A percentile compares a stretch with the other conserved stretches of the same genome.
Conservation (phyloP, 1,140 invertebrate genomes). For the Delia radicum region DNA sequence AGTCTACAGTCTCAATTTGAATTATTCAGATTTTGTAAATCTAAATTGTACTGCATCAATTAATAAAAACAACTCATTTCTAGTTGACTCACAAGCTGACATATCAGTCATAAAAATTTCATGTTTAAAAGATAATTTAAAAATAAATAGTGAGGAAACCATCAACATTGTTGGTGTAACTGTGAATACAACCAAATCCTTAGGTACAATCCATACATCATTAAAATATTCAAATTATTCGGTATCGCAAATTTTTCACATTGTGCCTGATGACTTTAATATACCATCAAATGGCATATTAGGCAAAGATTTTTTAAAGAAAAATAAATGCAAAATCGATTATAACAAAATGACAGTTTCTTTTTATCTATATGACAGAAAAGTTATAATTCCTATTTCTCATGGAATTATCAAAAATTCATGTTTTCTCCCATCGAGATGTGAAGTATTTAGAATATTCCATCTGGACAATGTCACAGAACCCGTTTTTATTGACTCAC, state of each 20-base stretch:
- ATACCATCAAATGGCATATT: slow-evolving; percentile 24
- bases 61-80: background rate
- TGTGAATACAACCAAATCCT: background rate
- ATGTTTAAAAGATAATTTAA: background rate
- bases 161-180: background rate
- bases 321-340: background rate
- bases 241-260: slow-evolving; percentile 12
- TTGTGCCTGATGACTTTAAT: slow-evolving; percentile 8
- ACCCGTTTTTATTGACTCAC: background rate
- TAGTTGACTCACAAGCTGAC: background rate
- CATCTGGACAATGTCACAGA: background rate
- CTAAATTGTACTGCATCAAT: background rate
- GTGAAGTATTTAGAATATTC: slow-evolving; percentile 22
- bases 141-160: background rate
- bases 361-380: background rate
- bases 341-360: background rate
- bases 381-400: background rate
- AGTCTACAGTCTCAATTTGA: too few relatives aligned
- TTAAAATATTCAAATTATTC: background rate
- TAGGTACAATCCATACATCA: background rate
- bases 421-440: background rate
- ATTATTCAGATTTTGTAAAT: background rate
- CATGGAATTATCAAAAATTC: background rate
- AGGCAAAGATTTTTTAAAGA: slow-evolving; percentile 20
- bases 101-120: background rate